phyloP scores from a whole-genome alignment of 2,113 vertebrate species.

The Cyrtonyx montezumae region DNA sequence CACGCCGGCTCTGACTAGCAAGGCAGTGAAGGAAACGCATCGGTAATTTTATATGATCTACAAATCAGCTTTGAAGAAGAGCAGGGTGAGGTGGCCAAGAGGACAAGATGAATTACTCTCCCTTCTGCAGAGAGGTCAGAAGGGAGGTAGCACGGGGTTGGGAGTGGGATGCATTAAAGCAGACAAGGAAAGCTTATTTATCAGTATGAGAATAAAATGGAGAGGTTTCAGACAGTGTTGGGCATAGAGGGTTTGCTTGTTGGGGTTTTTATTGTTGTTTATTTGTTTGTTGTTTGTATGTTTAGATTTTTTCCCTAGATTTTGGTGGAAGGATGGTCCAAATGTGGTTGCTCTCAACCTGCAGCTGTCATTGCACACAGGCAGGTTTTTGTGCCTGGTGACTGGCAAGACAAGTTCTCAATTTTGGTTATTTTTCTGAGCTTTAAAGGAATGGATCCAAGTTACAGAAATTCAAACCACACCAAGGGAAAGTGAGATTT shows the following conservation, averaged over 20 bases:
- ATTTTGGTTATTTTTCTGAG: constrained; percentile 12
- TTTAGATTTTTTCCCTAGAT: background rate
- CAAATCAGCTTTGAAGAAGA: constrained; percentile 14
- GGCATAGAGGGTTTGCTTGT: background rate
- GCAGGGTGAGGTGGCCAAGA: background rate
- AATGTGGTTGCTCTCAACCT: background rate
- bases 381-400: background rate
- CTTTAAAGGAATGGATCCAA: background rate
- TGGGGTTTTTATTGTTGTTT: background rate
- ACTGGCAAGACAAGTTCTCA: background rate
- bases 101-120: background rate
- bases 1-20: background rate
- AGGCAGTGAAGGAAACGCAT: background rate
- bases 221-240: background rate
- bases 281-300: background rate
- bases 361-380: background rate
- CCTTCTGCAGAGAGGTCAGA: background rate
- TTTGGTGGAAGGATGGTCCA: background rate
- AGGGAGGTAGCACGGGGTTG: background rate
- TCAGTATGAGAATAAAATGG: background rate
- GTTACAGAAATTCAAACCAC: constrained; percentile 18
- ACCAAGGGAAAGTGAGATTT: background rate
- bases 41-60: background rate
- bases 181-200: background rate
- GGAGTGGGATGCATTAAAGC: background rate